These are phyloP conservation scores for Pentalonia nigronervosa DNA, from an alignment of 1,140 invertebrate species.

Conservation along the genomic window DNA sequence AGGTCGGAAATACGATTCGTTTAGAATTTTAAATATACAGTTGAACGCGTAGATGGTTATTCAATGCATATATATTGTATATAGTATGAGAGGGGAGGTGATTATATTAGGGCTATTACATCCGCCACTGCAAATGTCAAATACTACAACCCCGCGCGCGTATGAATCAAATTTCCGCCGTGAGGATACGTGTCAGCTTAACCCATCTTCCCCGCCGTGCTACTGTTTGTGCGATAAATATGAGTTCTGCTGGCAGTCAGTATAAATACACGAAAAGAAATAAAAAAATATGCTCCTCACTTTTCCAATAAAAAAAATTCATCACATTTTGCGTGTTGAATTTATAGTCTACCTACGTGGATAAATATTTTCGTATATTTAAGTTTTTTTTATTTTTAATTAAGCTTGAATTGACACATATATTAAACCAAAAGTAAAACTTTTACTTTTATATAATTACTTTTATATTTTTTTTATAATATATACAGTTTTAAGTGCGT, in stretches of 20 bases:
- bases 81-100: background rate
- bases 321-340: background rate
- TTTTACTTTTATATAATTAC: background rate
- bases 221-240: background rate
- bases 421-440: background rate
- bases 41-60: background rate
- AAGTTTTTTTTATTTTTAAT: background rate
- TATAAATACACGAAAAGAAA: background rate
- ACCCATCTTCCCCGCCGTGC: background rate
- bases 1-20: background rate
- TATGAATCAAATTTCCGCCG: background rate
- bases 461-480: background rate
- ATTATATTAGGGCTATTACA: slow-evolving; percentile 1
- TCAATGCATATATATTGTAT: background rate
- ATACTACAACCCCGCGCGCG: background rate
- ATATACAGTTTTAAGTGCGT: background rate
- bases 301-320: background rate
- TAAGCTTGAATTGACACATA: background rate
- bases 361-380: background rate
- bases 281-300: background rate
- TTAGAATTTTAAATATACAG: slow-evolving; percentile 13
- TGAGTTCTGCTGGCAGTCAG: background rate
- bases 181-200: background rate
- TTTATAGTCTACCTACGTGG: background rate
- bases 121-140: background rate